Evolutionary conservation across 53 echinoderm and acorn worm species (phyloP), one percentile per base, ranked within the genome.

Genomic region (Stichopus horrens): DNA sequence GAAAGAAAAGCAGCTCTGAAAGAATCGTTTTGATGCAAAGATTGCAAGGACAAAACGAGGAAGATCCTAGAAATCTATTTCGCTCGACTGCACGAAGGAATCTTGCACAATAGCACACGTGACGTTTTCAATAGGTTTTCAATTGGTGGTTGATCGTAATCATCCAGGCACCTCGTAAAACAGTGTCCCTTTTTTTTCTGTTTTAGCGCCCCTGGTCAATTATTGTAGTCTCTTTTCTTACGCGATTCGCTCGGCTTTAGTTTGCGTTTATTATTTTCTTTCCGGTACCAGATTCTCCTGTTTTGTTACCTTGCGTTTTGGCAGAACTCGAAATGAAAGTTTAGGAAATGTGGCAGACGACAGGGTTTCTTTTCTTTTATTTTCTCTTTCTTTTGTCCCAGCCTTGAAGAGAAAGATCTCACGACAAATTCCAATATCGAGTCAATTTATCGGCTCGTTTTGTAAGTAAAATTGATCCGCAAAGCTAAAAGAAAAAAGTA

Each of bases 381-480:
- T 55, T 14, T 54, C 53, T 79, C 55, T 63, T 63, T 37, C 37
- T 20, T 71, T 71, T 18, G 19, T 71, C 7, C 71, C 71, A 71
- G 14, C 71, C 18, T 71, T 71, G 63, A 63, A 63, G 19, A 23
- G 57, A 53, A 54, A 81, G 57, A 81, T 55, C 81, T 81, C 56
- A 55, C 37, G 19, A 71, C 18, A 81, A 81, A 81, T 81, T 81
- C 81, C 81, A 81, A 81, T 81, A 81, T 81, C 57, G 81, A 81
- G 58, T n/a, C 81, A 81, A 81, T 81, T 81, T 81, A 81, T 23
- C 57, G 71, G 57, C 14, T 81, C 81, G 21, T 81, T 54, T 81
- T 20, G 56, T 81, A 21, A 81, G 22, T 54, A 81, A 71, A 81
- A 56, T 81, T 81, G 81, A 81, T 81, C 81, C 57, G 58, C 57